phyloP scores from a whole-genome alignment of 2,113 vertebrate genomes.

The Eulacestoma nigropectus region DNA sequence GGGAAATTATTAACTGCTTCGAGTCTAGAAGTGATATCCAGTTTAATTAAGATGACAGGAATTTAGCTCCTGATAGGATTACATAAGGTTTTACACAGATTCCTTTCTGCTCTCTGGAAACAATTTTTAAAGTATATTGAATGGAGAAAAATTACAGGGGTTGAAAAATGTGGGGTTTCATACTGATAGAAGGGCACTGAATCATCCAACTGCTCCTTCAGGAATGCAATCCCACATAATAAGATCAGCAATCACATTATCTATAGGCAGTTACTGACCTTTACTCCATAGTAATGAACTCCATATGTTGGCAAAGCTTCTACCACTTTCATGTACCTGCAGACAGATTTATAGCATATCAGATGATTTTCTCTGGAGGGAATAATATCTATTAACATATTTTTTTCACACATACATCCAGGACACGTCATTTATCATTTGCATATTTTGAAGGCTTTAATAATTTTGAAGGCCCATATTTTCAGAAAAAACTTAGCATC shows the following conservation, averaged over 20 bases:
- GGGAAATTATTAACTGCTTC: not conserved
- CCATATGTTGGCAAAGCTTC: conserved; percentile 94
- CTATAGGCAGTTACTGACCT: conserved; percentile 77
- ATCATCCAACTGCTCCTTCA: not conserved
- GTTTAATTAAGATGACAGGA: conserved; percentile 21
- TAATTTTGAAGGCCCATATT: not conserved
- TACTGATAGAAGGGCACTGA: not conserved
- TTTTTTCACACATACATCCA: not conserved
- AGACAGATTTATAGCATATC: conserved; percentile 52
- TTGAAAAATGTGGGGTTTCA: conserved; percentile 4
- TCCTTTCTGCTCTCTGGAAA: not conserved
- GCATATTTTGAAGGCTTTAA: not conserved
- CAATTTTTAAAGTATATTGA: not conserved
- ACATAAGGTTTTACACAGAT: not conserved
- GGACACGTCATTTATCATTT: not conserved
- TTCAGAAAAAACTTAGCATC: not conserved
- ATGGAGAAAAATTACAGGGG: not conserved
- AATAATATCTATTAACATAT: not conserved
- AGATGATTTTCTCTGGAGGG: conserved; percentile 17
- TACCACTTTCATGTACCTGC: conserved; percentile 92
- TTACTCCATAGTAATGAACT: conserved; percentile 97
- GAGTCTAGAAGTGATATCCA: not conserved
- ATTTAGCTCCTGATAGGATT: not conserved
- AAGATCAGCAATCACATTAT: conserved; percentile 17
- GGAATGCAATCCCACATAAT: conserved; percentile 1